phyloP scores from a whole-genome alignment of 1,140 invertebrate genomes.

The Drosophila pseudoobscura region DNA sequence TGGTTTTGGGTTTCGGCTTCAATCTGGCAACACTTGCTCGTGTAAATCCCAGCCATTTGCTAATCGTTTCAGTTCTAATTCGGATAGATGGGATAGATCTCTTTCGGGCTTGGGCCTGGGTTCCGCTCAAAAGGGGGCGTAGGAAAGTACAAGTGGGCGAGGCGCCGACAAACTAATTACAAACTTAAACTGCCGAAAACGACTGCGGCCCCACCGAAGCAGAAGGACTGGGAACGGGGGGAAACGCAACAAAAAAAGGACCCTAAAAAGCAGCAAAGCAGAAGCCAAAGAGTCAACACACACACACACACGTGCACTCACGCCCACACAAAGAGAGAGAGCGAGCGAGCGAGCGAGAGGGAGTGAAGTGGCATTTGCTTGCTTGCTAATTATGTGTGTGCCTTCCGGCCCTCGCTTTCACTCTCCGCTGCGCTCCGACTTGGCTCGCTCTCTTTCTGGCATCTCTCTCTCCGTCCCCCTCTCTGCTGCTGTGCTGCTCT shows the following conservation, averaged over 20 bases:
- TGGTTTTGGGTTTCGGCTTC: too few species aligned
- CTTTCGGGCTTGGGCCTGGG: too few species aligned
- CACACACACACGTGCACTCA: conserved; percentile 31
- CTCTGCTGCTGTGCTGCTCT: not conserved
- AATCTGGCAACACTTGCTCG: too few species aligned
- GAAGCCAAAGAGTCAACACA: conserved; percentile 42
- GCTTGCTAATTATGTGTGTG: conserved; percentile 63
- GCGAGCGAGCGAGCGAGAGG: not conserved
- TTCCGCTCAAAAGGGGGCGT: too few species aligned
- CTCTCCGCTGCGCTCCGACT: conserved; percentile 1
- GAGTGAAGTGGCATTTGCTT: conserved; percentile 21
- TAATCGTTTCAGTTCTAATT: too few species aligned
- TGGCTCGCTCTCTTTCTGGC: not conserved
- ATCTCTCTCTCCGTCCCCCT: not conserved
- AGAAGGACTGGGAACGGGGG: too few species aligned
- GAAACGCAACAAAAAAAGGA: conserved; percentile 23
- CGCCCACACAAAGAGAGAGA: not conserved
- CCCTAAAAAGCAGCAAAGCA: conserved; percentile 14
- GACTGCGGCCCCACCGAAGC: conserved; percentile 15
- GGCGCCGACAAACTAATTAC: conserved; percentile 74
- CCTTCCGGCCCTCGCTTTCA: not conserved
- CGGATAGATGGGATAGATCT: too few species aligned
- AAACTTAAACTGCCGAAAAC: conserved; percentile 62
- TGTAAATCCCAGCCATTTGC: too few species aligned
- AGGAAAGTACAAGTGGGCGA: not conserved